A percentile compares a stretch with the other conserved stretches of the same genome.
phyloP scores from a whole-genome alignment of 1,140 invertebrate genomes.

The Pseudachorutes palmiensis region DNA sequence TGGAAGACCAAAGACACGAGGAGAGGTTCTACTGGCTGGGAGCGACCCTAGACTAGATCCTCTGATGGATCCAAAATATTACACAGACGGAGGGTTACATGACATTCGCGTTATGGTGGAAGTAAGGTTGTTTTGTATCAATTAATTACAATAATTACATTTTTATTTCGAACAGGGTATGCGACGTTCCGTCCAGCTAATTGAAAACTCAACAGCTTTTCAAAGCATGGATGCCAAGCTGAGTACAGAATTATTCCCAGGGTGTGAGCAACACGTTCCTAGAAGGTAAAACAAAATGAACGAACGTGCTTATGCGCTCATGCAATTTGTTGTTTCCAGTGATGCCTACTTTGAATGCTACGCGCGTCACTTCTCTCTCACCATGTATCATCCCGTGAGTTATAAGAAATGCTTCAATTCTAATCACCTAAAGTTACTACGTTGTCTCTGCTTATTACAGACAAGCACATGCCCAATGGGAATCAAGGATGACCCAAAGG shows the following conservation, averaged over 20 bases:
- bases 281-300: neutral
- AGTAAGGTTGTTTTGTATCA: too few relatives aligned
- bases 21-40: constrained; percentile 65
- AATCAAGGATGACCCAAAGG: neutral
- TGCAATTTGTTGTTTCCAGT: constrained; percentile 9
- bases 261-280: constrained; percentile 4
- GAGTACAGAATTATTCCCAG: constrained; percentile 12
- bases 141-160: too few relatives aligned
- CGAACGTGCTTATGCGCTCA: neutral
- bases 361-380: constrained; percentile 17
- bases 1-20: constrained; percentile 69
- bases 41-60: constrained; percentile 71
- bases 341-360: constrained; percentile 26
- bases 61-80: constrained; percentile 82
- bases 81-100: constrained; percentile 57
- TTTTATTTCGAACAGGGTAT: too few relatives aligned
- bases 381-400: constrained; percentile 27
- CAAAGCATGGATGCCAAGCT: constrained; percentile 12
- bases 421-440: neutral
- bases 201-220: constrained; percentile 23
- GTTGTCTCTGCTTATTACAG: too few relatives aligned
- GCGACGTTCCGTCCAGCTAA: constrained; percentile 14
- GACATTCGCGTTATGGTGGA: constrained; percentile 67
- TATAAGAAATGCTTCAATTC: constrained; percentile 12
- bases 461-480: constrained; percentile 11